Evolutionary conservation across 1,140 invertebrate species (phyloP).

Genomic region (Platorchestia sp.): DNA sequence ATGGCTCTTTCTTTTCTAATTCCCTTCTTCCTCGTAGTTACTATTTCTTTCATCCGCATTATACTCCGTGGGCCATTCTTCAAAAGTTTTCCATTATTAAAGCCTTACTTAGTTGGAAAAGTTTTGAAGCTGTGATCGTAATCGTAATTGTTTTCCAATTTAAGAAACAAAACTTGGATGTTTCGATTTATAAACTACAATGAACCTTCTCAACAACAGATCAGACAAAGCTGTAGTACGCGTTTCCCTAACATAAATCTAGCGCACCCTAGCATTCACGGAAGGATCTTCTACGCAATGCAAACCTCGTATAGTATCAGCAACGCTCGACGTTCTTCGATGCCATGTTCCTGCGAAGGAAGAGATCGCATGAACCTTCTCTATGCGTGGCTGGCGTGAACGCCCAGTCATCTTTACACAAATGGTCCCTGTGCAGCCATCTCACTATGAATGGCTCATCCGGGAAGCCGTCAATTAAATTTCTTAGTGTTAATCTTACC

Average conservation of each 20-base stretch:
- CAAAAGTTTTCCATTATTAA: background rate
- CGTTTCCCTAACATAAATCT: background rate
- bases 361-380: background rate
- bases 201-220: background rate
- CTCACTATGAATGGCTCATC: background rate
- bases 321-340: background rate
- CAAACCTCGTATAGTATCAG: too few species aligned
- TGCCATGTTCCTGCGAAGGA: background rate
- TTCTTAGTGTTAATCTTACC: slow-evolving; percentile 26
- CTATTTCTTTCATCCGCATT: too few species aligned
- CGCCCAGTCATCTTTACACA: background rate
- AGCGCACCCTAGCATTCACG: too few species aligned
- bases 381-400: background rate
- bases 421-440: background rate
- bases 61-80: background rate
- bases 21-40: background rate
- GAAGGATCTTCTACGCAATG: too few species aligned
- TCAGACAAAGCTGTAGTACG: background rate
- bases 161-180: too few species aligned
- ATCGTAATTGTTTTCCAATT: too few species aligned
- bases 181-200: too few species aligned
- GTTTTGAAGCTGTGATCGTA: too few species aligned
- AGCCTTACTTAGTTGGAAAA: too few species aligned
- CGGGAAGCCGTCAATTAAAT: background rate
- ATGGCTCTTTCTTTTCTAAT: background rate